These are phyloP conservation scores for Clarias magur DNA, from an alignment of 2,113 vertebrate genomes.

Conservation along the genomic window DNA sequence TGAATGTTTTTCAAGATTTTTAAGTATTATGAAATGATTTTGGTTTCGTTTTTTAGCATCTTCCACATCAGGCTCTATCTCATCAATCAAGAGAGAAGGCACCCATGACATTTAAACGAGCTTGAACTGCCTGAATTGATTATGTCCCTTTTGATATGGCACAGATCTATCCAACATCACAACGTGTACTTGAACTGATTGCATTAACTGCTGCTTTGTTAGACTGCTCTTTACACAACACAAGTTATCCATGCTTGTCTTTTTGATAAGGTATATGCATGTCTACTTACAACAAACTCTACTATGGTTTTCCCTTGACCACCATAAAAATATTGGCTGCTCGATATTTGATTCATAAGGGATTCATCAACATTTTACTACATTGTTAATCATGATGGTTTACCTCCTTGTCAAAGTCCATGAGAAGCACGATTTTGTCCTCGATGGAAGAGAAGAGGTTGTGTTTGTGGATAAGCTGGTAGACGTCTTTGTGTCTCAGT, in stretches of 20 bases:
- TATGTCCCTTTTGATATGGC: neutral
- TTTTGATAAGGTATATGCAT: neutral
- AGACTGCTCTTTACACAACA: neutral
- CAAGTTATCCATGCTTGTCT: neutral
- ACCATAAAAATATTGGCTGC: neutral
- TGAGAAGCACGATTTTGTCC: conserved; percentile 96
- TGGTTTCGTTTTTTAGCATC: neutral
- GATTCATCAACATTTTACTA: neutral
- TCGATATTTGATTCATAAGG: neutral
- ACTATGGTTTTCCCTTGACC: neutral
- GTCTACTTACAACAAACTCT: neutral
- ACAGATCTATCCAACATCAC: neutral
- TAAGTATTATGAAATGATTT: too few relatives aligned
- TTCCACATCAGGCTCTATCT: neutral
- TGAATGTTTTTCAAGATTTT: too few relatives aligned
- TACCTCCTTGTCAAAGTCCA: conserved; percentile 99
- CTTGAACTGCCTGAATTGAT: neutral
- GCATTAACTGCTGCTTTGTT: neutral
- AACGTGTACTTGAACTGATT: neutral
- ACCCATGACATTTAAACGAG: neutral
- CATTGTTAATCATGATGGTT: conserved; percentile 8
- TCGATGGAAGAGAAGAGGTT: conserved; percentile 95
- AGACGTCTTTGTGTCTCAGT: conserved; percentile 93
- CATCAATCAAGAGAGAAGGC: neutral
- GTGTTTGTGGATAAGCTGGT: conserved; percentile 97